Base-by-base conservation (phyloP, 2,113 vertebrate species). In the Acanthisitta chloris region DNA sequence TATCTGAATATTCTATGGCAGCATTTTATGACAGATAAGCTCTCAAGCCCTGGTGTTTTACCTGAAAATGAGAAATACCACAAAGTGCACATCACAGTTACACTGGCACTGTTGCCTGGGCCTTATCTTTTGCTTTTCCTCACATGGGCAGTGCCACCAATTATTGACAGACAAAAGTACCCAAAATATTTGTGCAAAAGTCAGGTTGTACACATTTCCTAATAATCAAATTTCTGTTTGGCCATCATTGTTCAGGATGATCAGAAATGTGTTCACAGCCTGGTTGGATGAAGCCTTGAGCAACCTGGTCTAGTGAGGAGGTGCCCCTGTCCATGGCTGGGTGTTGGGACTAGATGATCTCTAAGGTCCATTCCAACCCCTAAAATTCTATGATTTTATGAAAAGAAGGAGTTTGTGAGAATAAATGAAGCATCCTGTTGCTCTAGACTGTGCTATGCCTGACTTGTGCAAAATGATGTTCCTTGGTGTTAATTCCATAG, bases 391-490 rank as follows among this genome's bases (percentile, higher is more conserved):
- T n/a, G n/a, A n/a, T n/a, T n/a, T n/a, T n/a, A n/a, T n/a, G n/a
- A n/a, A 88, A 93, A 87, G 28, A 90, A 70, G 55, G 54, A 43
- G 31, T 28, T 82, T 70, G 28, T 87, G 85, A 89, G 87, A 64
- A 66, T 66, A 93, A 95, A 96, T 54, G 28, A 87, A 79, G 86
- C 12, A 93, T 40, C 54, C 71, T 57, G 36, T 77, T 86, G 59
- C 93, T 93, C 40, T 76, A 64, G 94, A 77, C 58, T 21, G 3
- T 48, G 43, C 81, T 81, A 14, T 57, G 65, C 40, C 77, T 78
- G 92, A 88, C 54, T 86, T 77, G 84, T 77, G 88, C 74, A 92
- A 93, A 95, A 86, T 11, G 66, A 51, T 58, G 74, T 51, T 87
- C 36, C 62, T 96, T 48, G 57, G n/a, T 62, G 51, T 86, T 95